Evolutionary conservation across 2,797 vertebrate genomes (phyloP), one percentile per base, ranked within the genome.

Genomic region (Rhinella marina): DNA sequence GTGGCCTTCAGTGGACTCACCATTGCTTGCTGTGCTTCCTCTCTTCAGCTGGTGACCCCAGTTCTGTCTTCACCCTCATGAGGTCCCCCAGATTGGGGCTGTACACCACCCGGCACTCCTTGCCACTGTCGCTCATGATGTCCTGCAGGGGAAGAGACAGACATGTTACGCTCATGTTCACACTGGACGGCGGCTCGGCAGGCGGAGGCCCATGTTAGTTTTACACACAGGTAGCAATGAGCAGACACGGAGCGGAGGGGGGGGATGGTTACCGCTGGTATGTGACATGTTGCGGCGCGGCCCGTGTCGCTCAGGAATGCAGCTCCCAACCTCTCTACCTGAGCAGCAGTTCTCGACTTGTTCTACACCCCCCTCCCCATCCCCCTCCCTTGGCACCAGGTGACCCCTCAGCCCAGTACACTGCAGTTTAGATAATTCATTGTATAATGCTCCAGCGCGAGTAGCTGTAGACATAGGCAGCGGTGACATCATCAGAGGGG

Each of bases 101-200:
- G 94, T 57, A 86, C 3, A 75, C 80, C 89, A 94, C 93, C 94
- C 95, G 92, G 90, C 94, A 94, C 90, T 95, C 95, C 92, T 95
- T 96, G 92, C 94, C 92, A 92, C 93, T 95, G 91, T 96, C 95
- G 92, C 93, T 96, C 95, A 96, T 96, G 91, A 90, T 93, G 94
- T 94, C 94, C 95, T 96, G 90, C 90, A 64, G 90, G 89, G 21
- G 84, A 54, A 92, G 90, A 48, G 54, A 92, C 87, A 76, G 85
- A 91, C 56, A 90, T 41, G 85, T 80, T 54, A 81, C 41, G 17
- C 0, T 59, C 57, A 50, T n/a, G 80, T 21, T 48, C 10, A n/a
- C 16, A 70, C n/a, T 25, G 82, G 61, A 29, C 0, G 19, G 11
- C 11, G 14, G 8, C 12, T 52, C 23, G 7, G 25, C 27, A 48